Evolutionary conservation across 2,113 vertebrate species (phyloP).

Genomic region (Larimichthys crocea): DNA sequence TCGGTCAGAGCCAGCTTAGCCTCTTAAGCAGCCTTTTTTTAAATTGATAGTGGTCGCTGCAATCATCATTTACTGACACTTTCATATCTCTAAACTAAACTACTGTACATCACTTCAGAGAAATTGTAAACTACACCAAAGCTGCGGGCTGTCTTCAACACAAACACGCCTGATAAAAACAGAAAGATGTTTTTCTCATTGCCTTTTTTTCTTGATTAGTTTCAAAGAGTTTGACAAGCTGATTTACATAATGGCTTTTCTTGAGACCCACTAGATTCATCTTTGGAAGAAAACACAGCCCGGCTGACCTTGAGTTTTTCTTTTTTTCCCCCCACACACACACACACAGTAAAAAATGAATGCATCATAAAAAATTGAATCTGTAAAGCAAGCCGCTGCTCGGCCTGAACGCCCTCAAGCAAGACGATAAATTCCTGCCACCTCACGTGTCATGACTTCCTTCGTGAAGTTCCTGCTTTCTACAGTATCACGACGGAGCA

Average conservation of each 20-base stretch:
- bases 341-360: neutral
- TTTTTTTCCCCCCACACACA: neutral
- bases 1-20: no score
- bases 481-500: neutral
- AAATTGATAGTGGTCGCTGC: no score
- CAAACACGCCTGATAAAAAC: neutral
- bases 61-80: neutral
- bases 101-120: neutral
- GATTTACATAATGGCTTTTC: constrained; percentile 49
- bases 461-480: neutral
- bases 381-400: constrained; percentile 9
- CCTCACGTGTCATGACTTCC: neutral
- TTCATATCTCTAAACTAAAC: neutral
- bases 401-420: constrained; percentile 17
- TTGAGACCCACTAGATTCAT: constrained; percentile 35
- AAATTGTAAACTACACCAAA: neutral
- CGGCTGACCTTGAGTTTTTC: constrained; percentile 1
- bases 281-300: neutral
- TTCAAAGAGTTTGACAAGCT: constrained; percentile 1
- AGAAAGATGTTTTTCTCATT: neutral
- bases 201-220: neutral
- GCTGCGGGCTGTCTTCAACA: neutral
- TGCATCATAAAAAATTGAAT: constrained; percentile 1
- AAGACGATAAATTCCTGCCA: constrained; percentile 1
- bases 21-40: no score